A percentile compares a stretch with the other conserved stretches of the same genome.
Evolutionary conservation across 37 sponge, comb jelly and placozoan species (phyloP).

Genomic region (Aplysina aerophoba): DNA sequence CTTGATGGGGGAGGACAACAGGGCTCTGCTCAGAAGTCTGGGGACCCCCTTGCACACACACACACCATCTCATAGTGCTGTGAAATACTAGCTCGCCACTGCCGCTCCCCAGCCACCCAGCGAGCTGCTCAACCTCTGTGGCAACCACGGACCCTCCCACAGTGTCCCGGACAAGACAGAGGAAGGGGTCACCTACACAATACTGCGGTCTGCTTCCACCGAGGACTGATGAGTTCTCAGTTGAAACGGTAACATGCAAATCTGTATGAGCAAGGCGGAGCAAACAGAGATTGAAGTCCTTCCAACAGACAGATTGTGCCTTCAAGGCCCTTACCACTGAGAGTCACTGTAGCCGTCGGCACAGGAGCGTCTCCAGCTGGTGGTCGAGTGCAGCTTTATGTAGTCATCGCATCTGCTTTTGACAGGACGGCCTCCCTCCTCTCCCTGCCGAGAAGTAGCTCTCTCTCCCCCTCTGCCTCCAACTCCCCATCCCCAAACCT

Average conservation of each 20-base stretch:
- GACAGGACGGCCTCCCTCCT: constrained; percentile 6
- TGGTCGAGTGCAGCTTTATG: no score
- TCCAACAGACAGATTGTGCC: no score
- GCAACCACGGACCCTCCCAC: not conserved
- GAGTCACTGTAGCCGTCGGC: not conserved
- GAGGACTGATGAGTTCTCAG: not conserved
- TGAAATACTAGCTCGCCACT: not conserved
- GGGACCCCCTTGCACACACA: not conserved
- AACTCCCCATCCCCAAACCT: not conserved
- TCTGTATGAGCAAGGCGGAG: no score
- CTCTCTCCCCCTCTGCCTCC: not conserved
- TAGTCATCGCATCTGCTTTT: not conserved
- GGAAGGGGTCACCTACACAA: not conserved
- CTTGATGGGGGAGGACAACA: no score
- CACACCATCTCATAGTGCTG: not conserved
- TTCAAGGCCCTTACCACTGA: no score
- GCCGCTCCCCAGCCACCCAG: not conserved
- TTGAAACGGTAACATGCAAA: not conserved
- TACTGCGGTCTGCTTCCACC: not conserved
- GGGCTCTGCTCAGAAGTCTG: no score
- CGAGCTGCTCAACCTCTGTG: not conserved
- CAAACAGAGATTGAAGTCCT: not conserved
- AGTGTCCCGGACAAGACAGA: not conserved
- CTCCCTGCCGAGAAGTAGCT: not conserved
- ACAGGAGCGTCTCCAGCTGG: not conserved